Conservation (phyloP, 1,140 invertebrate genomes). For the Lepidotrigona ventralis region DNA sequence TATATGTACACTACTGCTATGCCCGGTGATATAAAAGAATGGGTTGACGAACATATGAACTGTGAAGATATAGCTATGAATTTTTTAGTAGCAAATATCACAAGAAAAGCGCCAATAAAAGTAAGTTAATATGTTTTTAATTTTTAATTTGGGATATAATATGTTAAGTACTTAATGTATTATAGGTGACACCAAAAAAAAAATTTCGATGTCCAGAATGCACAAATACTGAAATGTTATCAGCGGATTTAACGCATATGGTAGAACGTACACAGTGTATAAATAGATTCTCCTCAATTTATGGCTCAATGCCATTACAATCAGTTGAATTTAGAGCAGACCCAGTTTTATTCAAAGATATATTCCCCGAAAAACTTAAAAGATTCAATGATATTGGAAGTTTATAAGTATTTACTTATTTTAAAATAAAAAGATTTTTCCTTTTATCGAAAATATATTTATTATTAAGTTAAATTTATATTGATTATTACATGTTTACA, state of each 20-base stretch:
- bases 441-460: not conserved
- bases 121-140: conserved; percentile 76
- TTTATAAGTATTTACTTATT: conserved; percentile 13
- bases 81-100: conserved; percentile 94
- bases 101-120: conserved; percentile 96
- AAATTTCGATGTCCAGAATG: conserved; percentile 99
- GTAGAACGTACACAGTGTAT: conserved; percentile 95
- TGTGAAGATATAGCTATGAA: conserved; percentile 98
- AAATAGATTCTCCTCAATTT: conserved; percentile 90
- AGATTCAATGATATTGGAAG: conserved; percentile 90
- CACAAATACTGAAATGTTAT: conserved; percentile 95
- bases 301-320: conserved; percentile 93
- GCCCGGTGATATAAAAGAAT: conserved; percentile 89
- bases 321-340: conserved; percentile 96
- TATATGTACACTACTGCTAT: conserved; percentile 92
- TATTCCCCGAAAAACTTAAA: conserved; percentile 92
- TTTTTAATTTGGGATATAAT: not conserved
- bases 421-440: not conserved
- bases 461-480: no score
- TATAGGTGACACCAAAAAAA: conserved; percentile 95
- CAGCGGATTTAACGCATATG: conserved; percentile 95
- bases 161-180: conserved; percentile 44
- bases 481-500: no score
- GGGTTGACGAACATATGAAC: conserved; percentile 96
- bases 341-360: conserved; percentile 95